Percentiles rank a stretch among this genome's conserved stretches.
phyloP scores from a whole-genome alignment of 2,888 invertebrate species.

The Tigriopus californicus region DNA sequence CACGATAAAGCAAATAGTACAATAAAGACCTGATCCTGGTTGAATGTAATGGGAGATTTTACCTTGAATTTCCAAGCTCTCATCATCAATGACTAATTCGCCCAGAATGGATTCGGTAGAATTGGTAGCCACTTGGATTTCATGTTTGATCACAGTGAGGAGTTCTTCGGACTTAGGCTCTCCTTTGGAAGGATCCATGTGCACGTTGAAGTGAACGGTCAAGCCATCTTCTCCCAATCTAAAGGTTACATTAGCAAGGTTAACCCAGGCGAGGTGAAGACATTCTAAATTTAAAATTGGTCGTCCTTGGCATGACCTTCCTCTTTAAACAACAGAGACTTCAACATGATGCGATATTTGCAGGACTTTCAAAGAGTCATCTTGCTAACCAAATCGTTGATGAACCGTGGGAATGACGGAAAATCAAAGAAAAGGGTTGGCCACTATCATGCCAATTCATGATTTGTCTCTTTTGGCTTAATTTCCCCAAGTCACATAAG shows the following conservation, averaged over 20 bases:
- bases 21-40: no score
- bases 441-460: no score
- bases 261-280: conserved; percentile 17
- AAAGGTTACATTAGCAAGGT: conserved; percentile 21
- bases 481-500: no score
- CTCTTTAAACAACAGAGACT: no score
- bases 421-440: no score
- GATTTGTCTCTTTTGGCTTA: no score
- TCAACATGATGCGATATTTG: no score
- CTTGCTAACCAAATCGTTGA: no score
- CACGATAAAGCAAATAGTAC: no score
- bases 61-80: conserved; percentile 43
- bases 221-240: conserved; percentile 49
- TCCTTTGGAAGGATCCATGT: conserved; percentile 46
- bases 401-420: no score
- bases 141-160: conserved; percentile 28
- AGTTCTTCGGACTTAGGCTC: conserved; percentile 38
- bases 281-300: conserved; percentile 16
- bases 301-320: no score
- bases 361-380: no score
- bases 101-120: conserved; percentile 25
- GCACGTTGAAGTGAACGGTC: conserved; percentile 64
- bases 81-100: conserved; percentile 43
- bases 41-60: not conserved
- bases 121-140: conserved; percentile 19